Base-by-base conservation (phyloP, 2,797 vertebrate species). In the Malurus splendens region DNA sequence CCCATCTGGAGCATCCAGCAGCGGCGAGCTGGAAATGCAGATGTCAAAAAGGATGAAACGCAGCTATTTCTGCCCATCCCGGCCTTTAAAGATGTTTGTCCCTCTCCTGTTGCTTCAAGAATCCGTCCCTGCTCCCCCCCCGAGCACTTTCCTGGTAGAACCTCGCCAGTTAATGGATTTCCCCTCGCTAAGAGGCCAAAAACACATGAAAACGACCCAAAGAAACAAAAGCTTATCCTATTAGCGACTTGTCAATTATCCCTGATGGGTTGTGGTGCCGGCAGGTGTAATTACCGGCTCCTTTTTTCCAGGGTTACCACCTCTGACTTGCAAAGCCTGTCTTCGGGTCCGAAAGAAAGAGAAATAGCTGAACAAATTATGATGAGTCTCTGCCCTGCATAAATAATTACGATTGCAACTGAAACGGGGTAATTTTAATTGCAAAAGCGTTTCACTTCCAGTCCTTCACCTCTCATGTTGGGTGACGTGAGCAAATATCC, bases 201-300 rank as follows among this genome's bases (percentile, higher is more conserved):
- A 91, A 66, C 33, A 65, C 76, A 45, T 24, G 45, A 55, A 73
- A 76, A 4, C 54, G 67, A 73, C 60, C 71, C 81, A 33, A 70
- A 87, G 71, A 90, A 84, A 82, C 52, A 84, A 82, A 82, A 82
- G 81, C 68, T 92, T 91, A 90, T 88, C 89, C 75, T 44, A 82
- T 93, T 92, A 93, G n/a, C 70, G 45, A 8, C 45, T 60, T 94
- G 92, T 86, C 95, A 93, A 68, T 95, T 93, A 95, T 67, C 48
- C 70, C n/a, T 75, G 89, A 80, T 65, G 81, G 93, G 76, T 30
- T 67, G 25, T 78, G 52, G 61, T 75, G 89, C 68, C 67, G 76
- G 93, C 94, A 93, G 79, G 81, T 94, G 84, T 94, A 91, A 95
- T 95, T 94, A 85, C 86, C n/a, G 85, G 20, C 73, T 93, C 45